Evolutionary conservation across 2,888 invertebrate species (phyloP).

Genomic region (Yponomeuta evonymella): DNA sequence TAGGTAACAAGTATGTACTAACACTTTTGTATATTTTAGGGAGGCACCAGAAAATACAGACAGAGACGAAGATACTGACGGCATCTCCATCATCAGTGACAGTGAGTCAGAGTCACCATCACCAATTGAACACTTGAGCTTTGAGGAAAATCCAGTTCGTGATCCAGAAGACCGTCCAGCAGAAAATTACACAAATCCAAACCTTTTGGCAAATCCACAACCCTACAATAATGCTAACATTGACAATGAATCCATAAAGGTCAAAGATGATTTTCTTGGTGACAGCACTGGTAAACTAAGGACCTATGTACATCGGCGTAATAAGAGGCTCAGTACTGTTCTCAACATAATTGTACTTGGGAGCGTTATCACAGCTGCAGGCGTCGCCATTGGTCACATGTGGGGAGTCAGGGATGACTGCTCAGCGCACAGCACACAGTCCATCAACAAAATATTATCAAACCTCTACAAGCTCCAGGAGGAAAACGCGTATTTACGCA

Average conservation of each 20-base stretch:
- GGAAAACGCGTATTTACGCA: conserved; percentile 63
- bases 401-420: conserved; percentile 70
- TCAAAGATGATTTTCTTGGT: conserved; percentile 49
- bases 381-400: conserved; percentile 69
- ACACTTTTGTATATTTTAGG: conserved; percentile 30
- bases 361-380: conserved; percentile 67
- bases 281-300: conserved; percentile 52
- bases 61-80: conserved; percentile 71
- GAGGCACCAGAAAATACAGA: conserved; percentile 39
- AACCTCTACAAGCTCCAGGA: conserved; percentile 69
- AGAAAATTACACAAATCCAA: conserved; percentile 35
- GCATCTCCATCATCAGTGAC: conserved; percentile 70
- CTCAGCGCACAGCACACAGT: conserved; percentile 46
- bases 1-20: background rate
- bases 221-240: conserved; percentile 1
- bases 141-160: conserved; percentile 30
- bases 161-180: conserved; percentile 30
- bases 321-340: conserved; percentile 64
- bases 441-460: conserved; percentile 65
- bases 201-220: conserved; percentile 30
- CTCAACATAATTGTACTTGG: conserved; percentile 67
- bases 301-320: conserved; percentile 67
- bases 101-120: conserved; percentile 56
- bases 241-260: conserved; percentile 37
- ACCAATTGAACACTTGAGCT: conserved; percentile 38